phyloP scores from a whole-genome alignment of 2,113 vertebrate genomes.

The Saccopteryx leptura region DNA sequence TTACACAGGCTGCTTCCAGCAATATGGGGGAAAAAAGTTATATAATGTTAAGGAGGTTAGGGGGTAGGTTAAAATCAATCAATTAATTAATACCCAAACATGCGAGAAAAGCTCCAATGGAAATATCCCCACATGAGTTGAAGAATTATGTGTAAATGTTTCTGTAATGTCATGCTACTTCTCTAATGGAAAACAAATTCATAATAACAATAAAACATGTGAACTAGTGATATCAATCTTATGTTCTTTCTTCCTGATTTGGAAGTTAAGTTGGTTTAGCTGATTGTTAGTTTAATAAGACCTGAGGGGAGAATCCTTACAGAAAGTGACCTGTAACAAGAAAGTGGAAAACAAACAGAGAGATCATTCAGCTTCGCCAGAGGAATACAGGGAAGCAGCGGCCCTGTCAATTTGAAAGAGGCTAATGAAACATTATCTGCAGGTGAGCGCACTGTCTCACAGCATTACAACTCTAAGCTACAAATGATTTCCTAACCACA shows the following conservation, averaged over 20 bases:
- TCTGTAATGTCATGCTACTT: not conserved
- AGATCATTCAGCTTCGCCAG: constrained; percentile 70
- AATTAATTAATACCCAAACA: constrained; percentile 17
- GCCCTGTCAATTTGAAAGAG: constrained; percentile 71
- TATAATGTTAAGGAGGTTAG: not conserved
- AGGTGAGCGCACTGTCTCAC: constrained; percentile 74
- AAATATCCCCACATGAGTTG: not conserved
- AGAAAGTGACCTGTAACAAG: constrained; percentile 74
- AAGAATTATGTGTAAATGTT: not conserved
- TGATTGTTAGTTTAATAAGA: constrained; percentile 76
- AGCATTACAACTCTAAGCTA: constrained; percentile 76
- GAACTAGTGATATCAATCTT: not conserved
- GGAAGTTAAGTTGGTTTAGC: constrained; percentile 63
- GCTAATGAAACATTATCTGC: constrained; percentile 84
- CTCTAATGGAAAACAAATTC: constrained; percentile 7
- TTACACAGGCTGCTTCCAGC: constrained; percentile 6
- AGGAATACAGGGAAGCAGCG: constrained; percentile 64
- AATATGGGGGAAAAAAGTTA: constrained; percentile 17
- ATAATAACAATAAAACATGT: not conserved
- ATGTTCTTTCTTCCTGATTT: constrained; percentile 52
- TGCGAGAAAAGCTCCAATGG: not conserved
- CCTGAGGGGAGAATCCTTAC: constrained; percentile 65
- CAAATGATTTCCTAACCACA: constrained; percentile 79
- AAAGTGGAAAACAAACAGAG: constrained; percentile 76
- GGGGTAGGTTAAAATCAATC: not conserved